Evolutionary conservation across 2,113 vertebrate genomes (phyloP).

Genomic region (Syrrhaptes paradoxus): DNA sequence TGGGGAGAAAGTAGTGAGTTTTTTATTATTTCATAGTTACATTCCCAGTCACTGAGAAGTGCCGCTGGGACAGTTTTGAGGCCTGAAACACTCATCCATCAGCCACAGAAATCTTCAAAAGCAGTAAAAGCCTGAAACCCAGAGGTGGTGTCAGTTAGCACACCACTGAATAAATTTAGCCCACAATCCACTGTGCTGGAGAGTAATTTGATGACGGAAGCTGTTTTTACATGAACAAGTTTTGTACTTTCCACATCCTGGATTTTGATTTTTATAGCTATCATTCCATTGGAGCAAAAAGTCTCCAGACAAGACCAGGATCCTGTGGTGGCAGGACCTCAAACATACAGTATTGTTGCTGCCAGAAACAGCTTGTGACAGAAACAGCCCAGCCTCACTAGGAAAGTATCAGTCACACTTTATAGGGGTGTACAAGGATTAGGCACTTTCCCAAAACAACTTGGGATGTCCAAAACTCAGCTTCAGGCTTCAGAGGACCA

Average conservation of each 20-base stretch:
- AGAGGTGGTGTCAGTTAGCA: background rate
- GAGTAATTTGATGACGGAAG: background rate
- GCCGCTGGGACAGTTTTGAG: background rate
- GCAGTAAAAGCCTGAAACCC: background rate
- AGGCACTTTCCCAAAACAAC: background rate
- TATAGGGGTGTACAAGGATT: background rate
- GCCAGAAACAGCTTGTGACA: background rate
- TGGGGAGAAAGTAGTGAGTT: background rate
- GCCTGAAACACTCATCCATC: background rate
- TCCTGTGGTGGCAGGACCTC: background rate
- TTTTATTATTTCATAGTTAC: background rate
- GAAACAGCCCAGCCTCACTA: background rate
- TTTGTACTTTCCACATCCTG: background rate
- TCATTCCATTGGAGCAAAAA: background rate
- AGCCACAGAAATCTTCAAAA: background rate
- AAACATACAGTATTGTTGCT: background rate
- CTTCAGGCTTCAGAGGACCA: background rate
- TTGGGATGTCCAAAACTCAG: background rate
- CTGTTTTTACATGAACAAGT: background rate
- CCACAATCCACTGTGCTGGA: background rate
- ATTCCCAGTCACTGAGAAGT: background rate
- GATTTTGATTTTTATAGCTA: background rate
- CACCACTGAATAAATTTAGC: background rate
- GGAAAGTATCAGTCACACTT: background rate
- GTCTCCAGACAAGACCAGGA: background rate